Conservation (phyloP, 2,888 invertebrate species). For the Eupithecia insigniata region DNA sequence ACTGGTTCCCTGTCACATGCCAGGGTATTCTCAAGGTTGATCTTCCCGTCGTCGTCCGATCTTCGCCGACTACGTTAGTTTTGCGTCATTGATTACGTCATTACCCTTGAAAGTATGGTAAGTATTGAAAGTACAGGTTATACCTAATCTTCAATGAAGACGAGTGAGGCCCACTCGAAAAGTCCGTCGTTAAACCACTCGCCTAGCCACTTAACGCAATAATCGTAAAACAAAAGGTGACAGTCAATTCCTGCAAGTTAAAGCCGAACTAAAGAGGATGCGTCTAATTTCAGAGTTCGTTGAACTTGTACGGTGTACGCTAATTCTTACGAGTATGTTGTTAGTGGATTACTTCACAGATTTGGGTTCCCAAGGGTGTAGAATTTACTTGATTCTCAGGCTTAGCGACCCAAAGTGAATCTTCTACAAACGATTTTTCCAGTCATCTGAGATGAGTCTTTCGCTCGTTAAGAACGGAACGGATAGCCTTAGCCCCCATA, state of each 20-base stretch:
- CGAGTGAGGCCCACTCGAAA: conserved; percentile 1
- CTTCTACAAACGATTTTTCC: not conserved
- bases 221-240: conserved; percentile 54
- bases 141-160: conserved; percentile 1
- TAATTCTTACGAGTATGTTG: conserved; percentile 26
- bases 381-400: not conserved
- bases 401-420: not conserved
- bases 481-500: no score
- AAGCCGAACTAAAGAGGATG: conserved; percentile 57
- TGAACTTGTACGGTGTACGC: conserved; percentile 49
- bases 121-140: not conserved
- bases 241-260: conserved; percentile 51
- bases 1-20: not conserved
- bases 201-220: conserved; percentile 38
- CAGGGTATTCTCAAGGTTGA: not conserved
- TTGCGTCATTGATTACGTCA: not conserved
- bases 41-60: not conserved
- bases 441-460: no score
- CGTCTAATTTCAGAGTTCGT: conserved; percentile 58
- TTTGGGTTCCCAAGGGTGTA: not conserved
- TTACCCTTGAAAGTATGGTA: not conserved
- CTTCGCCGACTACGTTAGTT: not conserved
- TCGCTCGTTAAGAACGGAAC: no score
- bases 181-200: conserved; percentile 18
- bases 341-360: not conserved